Evolutionary conservation across 2,113 vertebrate genomes (phyloP), one percentile per base, ranked within the genome.

Genomic region (Polyodon spathula): DNA sequence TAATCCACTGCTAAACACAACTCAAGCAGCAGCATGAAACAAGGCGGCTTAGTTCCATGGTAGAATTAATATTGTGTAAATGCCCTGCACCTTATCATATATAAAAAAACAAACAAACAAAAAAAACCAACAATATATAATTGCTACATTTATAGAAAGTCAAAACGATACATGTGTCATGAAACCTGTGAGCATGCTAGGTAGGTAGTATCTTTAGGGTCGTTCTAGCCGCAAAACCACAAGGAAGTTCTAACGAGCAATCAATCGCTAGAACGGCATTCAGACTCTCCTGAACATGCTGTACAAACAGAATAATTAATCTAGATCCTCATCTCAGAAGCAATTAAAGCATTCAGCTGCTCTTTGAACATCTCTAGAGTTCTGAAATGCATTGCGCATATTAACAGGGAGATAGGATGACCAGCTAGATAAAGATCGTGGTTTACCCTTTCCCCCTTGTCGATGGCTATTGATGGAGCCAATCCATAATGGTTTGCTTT

Each of bases 301-400:
- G 75, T 70, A 78, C 70, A 83, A 85, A 84, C 73, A 80, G 70
- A 82, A 78, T 79, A 84, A 86, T 84, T 86, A 84, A 80, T 81
- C 76, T 73, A 50, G 68, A 78, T 70, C 65, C 66, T 76, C 78
- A 75, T 76, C 76, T 57, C 74, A 79, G 82, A 75, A 71, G 70
- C 73, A 84, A 79, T 82, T 78, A 82, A 79, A 80, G 73, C 65
- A 74, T 72, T 70, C 66, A 56, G 76, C 65, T 70, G 67, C 64
- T 59, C 44, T 46, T 37, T 51, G 6, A 60, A 50, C 2, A 43
- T 51, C 53, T 37, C 44, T 60, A 16, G 59, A 60, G 46, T 60
- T 37, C 17, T 10, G 27, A 55, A n/a, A 37, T n/a, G 16, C 53
- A 27, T 16, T 8, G 15, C 37, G 10, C 17, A 55, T 27, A 46